Conservation (phyloP, 2,888 invertebrate genomes). For the Scotopteryx bipunctaria region DNA sequence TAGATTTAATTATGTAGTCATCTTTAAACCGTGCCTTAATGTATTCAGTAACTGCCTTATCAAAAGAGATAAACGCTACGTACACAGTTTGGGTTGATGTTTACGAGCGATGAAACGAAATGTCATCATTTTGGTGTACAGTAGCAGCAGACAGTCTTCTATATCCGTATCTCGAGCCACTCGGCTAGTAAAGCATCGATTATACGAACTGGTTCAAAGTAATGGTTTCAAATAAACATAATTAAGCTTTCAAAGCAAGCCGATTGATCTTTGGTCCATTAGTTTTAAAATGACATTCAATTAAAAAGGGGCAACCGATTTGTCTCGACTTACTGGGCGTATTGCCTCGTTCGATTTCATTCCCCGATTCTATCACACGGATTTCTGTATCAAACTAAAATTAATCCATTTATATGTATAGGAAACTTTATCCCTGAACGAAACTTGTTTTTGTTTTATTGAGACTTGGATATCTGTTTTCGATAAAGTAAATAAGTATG, state of each 20-base stretch:
- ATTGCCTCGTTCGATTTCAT: slow-evolving; percentile 19
- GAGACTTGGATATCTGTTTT: slow-evolving; percentile 15
- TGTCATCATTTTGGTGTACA: slow-evolving; percentile 52
- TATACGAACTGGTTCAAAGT: slow-evolving; percentile 67
- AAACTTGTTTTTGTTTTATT: slow-evolving; percentile 24
- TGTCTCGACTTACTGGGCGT: slow-evolving; percentile 42
- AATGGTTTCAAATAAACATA: slow-evolving; percentile 76
- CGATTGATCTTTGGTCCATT: slow-evolving; percentile 67
- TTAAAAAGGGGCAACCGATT: slow-evolving; percentile 58
- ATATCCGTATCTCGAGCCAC: slow-evolving; percentile 50
- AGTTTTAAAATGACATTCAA: slow-evolving; percentile 69
- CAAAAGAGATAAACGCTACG: slow-evolving; percentile 35
- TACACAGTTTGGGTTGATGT: slow-evolving; percentile 40
- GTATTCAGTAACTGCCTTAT: slow-evolving; percentile 37
- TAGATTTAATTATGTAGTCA: slow-evolving; percentile 45
- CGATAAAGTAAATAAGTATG: slow-evolving; percentile 10
- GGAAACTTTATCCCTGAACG: slow-evolving; percentile 18
- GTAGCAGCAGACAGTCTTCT: slow-evolving; percentile 47
- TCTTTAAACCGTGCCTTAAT: slow-evolving; percentile 39
- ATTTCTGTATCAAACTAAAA: slow-evolving; percentile 20
- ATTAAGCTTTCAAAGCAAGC: slow-evolving; percentile 75
- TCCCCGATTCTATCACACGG: slow-evolving; percentile 18
- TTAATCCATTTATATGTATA: slow-evolving; percentile 26
- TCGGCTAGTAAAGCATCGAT: slow-evolving; percentile 60
- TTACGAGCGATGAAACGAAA: slow-evolving; percentile 52